These are phyloP conservation scores for Colletes collaris DNA, from an alignment of 2,888 invertebrate genomes.

Conservation along the genomic window DNA sequence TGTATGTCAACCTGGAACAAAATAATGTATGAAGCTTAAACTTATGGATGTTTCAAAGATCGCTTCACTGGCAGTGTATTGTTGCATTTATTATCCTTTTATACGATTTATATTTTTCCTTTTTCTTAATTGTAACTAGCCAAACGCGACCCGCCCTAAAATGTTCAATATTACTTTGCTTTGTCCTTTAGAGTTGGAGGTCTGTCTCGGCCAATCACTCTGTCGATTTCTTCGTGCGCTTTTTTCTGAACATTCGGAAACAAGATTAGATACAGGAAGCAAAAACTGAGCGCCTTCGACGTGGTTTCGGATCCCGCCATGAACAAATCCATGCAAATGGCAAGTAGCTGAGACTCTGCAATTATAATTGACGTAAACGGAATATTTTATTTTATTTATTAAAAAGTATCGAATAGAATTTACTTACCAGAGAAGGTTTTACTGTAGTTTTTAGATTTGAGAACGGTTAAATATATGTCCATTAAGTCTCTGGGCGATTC, in stretches of 20 bases:
- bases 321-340: constrained; percentile 93
- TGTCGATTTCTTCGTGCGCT: constrained; percentile 91
- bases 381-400: not conserved
- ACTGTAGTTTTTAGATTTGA: constrained; percentile 86
- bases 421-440: constrained; percentile 82
- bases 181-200: constrained; percentile 89
- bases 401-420: not conserved
- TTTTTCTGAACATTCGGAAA: constrained; percentile 89
- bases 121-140: too few relatives aligned
- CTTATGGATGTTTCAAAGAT: not conserved
- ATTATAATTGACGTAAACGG: not conserved
- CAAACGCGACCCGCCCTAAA: too few relatives aligned
- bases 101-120: too few relatives aligned
- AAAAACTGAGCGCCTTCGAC: constrained; percentile 90
- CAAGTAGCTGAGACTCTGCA: constrained; percentile 89
- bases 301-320: constrained; percentile 95
- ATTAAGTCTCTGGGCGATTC: constrained; percentile 90
- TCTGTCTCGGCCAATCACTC: constrained; percentile 88
- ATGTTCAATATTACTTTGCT: constrained; percentile 83
- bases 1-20: constrained; percentile 89
- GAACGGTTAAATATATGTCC: constrained; percentile 90
- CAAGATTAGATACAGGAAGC: constrained; percentile 89
- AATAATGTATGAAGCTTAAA: not conserved
- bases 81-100: too few relatives aligned
- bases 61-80: too few relatives aligned